Base-by-base conservation (phyloP, 2,797 vertebrate species). In the Psittacula echo region DNA sequence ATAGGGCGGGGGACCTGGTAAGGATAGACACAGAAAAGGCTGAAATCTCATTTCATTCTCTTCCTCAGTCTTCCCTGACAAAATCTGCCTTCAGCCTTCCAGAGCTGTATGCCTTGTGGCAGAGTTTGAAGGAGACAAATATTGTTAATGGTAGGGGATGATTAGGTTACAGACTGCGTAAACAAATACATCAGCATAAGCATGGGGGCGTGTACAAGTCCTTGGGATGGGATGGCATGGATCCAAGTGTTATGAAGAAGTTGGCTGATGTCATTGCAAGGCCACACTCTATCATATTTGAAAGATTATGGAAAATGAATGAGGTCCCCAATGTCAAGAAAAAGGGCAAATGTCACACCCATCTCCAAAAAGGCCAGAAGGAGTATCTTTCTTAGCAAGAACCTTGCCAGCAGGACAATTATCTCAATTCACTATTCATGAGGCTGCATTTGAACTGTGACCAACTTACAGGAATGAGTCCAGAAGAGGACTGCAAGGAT, bases 211-310 rank as follows among this genome's bases (percentile, higher is more conserved):
- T 64, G 54, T 66, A 20, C 62, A 61, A 87, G 91, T 93, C 94
- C 93, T 92, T 89, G 89, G 44, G 82, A 44, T 50, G 58, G 47
- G 42, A 56, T 89, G 89, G 87, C 82, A 24, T 9, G 29, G 44
- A 56, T 87, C 89, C 93, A 95, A 65, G 44, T 26, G 61, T 67
- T 83, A 44, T 7, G 56, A 91, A 45, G 48, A 51, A 90, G 72
- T 56, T 85, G 67, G 17, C 24, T 89, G 64, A 45, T 91, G 82
- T 68, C 68, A 76, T 34, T 87, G 65, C 81, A 94, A 92, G 85
- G 87, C 75, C 54, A 80, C 1, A 4, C 10, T 78, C 41, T 82
- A 64, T 79, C 78, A 12, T 26, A 51, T 64, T 82, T 89, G 71
- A 83, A 89, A 74, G 71, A 77, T 71, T 71, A 82, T 76, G 70